A percentile compares a stretch with the other conserved stretches of the same genome.
phyloP scores from a whole-genome alignment of 2,888 invertebrate genomes.

The Leptarthrus brevirostris region DNA sequence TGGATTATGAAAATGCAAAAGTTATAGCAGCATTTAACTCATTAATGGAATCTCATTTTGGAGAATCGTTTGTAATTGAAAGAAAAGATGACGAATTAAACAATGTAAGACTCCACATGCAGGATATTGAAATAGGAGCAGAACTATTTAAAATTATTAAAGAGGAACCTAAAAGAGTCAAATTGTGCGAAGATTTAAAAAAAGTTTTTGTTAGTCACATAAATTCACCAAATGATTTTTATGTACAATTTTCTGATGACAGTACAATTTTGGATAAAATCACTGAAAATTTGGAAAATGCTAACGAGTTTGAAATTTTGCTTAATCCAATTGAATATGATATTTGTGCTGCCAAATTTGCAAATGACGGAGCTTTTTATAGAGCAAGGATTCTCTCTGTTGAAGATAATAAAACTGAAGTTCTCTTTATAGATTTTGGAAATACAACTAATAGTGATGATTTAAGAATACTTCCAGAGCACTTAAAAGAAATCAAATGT shows the following conservation, averaged over 20 bases:
- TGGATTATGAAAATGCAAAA: slow-evolving; percentile 54
- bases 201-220: slow-evolving; percentile 76
- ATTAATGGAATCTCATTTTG: slow-evolving; percentile 69
- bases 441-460: slow-evolving; percentile 72
- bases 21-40: slow-evolving; percentile 62
- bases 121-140: slow-evolving; percentile 70
- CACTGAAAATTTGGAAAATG: slow-evolving; percentile 62
- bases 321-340: slow-evolving; percentile 66
- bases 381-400: slow-evolving; percentile 85
- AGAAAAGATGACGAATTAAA: slow-evolving; percentile 70
- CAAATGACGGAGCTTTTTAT: slow-evolving; percentile 88
- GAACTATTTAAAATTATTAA: slow-evolving; percentile 61
- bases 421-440: slow-evolving; percentile 80
- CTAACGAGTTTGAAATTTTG: slow-evolving; percentile 59
- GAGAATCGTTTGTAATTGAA: slow-evolving; percentile 73
- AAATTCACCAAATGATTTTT: slow-evolving; percentile 78
- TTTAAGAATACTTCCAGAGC: slow-evolving; percentile 72
- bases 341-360: slow-evolving; percentile 81
- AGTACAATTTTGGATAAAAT: slow-evolving; percentile 61
- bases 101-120: slow-evolving; percentile 71
- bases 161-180: background rate
- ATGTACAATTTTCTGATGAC: slow-evolving; percentile 73
- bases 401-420: slow-evolving; percentile 78
- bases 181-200: slow-evolving; percentile 62
- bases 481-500: slow-evolving; percentile 70